Evolutionary conservation across 2,113 vertebrate genomes (phyloP), one percentile per base, ranked within the genome.

Genomic region (Hystrix brachyura): DNA sequence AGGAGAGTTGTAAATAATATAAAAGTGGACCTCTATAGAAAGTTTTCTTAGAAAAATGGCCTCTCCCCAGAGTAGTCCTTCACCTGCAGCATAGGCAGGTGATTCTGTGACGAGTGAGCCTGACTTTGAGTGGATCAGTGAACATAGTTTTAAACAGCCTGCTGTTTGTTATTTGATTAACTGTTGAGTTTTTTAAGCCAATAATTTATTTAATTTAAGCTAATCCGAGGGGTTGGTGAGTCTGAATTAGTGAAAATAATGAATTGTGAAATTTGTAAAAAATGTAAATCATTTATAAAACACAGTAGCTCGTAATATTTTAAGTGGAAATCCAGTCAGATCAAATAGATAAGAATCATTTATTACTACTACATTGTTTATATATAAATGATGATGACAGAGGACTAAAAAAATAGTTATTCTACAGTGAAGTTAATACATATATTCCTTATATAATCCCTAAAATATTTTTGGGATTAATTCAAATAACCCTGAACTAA

Each of bases 201-300:
- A 89, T 71, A 87, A 57, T 93, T 65, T 51, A 85, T 94, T 94
- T 88, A 76, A 91, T 89, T 91, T 87, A 96, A 94, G 67, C 38
- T 46, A 79, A 86, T 79, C 12, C 57, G 43, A 91, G 29, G 60
- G 1, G 1, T 59, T 90, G 19, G 51, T 85, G 12, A 90, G 17
- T 83, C 12, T 53, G 23, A 84, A 64, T 80, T 85, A 91, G 5
- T 76, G 59, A 93, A 94, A 94, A 87, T 76, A 60, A 81, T 53
- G 6, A 95, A 87, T 79, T 60, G 6, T 92, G n/a, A 96, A 85
- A 62, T 43, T 13, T 55, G 71, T 53, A 3, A 18, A 11, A 96
- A 79, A 79, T 87, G 1, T 3, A 80, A 13, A 79, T 87, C 48
- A 62, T 14, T 82, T 17, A 51, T 1, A 86, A 85, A 91, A 71